These are phyloP conservation scores for Ara ararauna DNA, from an alignment of 2,797 vertebrate genomes.

Conservation along the genomic window DNA sequence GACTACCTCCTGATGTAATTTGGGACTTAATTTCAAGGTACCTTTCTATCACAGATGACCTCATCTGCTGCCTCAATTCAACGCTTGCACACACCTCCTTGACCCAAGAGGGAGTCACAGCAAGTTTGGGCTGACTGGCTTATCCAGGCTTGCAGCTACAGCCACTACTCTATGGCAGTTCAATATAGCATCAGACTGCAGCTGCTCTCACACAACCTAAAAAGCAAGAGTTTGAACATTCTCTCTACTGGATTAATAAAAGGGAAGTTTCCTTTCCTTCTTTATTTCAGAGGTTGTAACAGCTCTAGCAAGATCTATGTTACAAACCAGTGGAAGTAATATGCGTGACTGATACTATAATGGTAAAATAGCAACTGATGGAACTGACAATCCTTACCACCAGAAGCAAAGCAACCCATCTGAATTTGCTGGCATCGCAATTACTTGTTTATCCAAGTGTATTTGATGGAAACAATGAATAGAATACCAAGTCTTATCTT, in stretches of 20 bases:
- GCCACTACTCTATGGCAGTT: background rate
- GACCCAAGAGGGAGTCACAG: fast-evolving
- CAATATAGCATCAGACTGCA: background rate
- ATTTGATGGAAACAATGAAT: background rate
- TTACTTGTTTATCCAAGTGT: background rate
- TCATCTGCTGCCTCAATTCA: background rate
- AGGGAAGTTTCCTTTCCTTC: background rate
- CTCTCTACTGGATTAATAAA: background rate
- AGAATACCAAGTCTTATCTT: background rate
- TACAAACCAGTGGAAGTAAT: background rate
- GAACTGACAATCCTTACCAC: background rate
- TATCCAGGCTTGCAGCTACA: background rate
- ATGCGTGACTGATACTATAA: background rate
- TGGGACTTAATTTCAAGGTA: background rate
- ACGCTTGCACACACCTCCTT: fast-evolving
- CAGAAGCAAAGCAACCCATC: background rate
- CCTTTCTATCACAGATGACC: background rate
- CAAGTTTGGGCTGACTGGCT: background rate
- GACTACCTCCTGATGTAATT: background rate
- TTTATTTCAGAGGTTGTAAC: background rate
- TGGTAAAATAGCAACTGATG: background rate
- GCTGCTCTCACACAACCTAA: background rate
- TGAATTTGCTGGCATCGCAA: background rate
- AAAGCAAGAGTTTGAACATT: background rate
- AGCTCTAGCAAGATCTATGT: background rate